Evolutionary conservation across 2,888 invertebrate species (phyloP).

Genomic region (Heliconius cydno): DNA sequence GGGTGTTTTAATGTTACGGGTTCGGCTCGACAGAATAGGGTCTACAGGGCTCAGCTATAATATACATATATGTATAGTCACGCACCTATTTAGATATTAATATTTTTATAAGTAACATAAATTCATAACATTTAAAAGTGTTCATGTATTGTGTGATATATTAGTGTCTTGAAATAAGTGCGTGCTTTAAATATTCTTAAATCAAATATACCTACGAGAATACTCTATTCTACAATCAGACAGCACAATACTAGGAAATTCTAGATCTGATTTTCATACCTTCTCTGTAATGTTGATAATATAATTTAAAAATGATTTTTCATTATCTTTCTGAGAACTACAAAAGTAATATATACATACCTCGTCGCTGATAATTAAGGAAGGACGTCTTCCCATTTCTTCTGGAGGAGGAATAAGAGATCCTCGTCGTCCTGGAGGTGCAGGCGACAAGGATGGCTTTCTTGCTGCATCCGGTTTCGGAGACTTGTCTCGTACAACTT

Average conservation of each 20-base stretch:
- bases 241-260: constrained; percentile 60
- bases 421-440: constrained; percentile 85
- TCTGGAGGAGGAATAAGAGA: constrained; percentile 95
- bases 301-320: constrained; percentile 48
- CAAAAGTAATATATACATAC: constrained; percentile 81
- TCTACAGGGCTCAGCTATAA: constrained; percentile 62
- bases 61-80: constrained; percentile 39
- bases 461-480: constrained; percentile 85
- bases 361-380: constrained; percentile 97
- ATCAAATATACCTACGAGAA: constrained; percentile 44
- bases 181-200: constrained; percentile 41
- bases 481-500: constrained; percentile 92
- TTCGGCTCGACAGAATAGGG: constrained; percentile 82
- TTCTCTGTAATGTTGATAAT: constrained; percentile 53
- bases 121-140: constrained; percentile 9
- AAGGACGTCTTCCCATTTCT: constrained; percentile 93
- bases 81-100: constrained; percentile 42
- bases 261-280: constrained; percentile 65
- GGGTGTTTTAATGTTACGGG: constrained; percentile 75
- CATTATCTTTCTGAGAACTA: constrained; percentile 19
- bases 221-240: constrained; percentile 57
- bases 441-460: constrained; percentile 89
- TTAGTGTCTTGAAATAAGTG: constrained; percentile 38
- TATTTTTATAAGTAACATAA: constrained; percentile 30
- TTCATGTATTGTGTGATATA: constrained; percentile 30